Base-by-base conservation (phyloP, 2,888 invertebrate genomes). In the Tetrapedia diversipes region DNA sequence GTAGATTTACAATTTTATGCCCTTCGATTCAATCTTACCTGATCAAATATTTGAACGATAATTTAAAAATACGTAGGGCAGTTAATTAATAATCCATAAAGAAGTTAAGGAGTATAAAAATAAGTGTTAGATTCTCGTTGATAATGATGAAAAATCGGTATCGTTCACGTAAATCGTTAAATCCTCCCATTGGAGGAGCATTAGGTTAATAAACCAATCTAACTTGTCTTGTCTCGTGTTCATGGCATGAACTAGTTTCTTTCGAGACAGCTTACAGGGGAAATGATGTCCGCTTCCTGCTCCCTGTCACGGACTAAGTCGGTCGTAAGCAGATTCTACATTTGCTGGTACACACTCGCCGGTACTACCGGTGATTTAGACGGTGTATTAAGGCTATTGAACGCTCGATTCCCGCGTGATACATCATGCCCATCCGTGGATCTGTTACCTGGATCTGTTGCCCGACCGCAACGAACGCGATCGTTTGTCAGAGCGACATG, bases 401-500 rank as follows among this genome's bases (percentile, higher is more conserved):
- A 49, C 54, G 47, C 39, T 32, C 39, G 73, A 49, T 73, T 56
- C 24, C 41, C 39, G 34, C 39, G 45, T 22, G 63, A 73, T 73
- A 63, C 73, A 72, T 73, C 74, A 73, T 49, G 27, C 45, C 47
- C 61, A 60, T 72, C 39, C 29, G 2, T 41, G 63, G 64, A 63
- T 41, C 51, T 53, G 70, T 69, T 66, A 39, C n/a, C n/a, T n/a
- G n/a, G n/a, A n/a, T 51, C 41, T 27, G 47, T 63, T 74, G 51
- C n/a, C n/a, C 63, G 43, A 41, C 51, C 34, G 54, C 74, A 24
- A 34, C 56, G 54, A 47, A 56, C 56, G 64, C 41, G 56, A 74
- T 74, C 74, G 64, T 74, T 74, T 64, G 74, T 74, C 43, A 64
- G 51, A 37, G 27, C 22, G 63, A 56, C 73, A 57, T 74, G 63